A percentile compares a stretch with the other conserved stretches of the same genome.
Evolutionary conservation across 2,888 invertebrate species (phyloP).

Genomic region (Cartodere bifasciata): DNA sequence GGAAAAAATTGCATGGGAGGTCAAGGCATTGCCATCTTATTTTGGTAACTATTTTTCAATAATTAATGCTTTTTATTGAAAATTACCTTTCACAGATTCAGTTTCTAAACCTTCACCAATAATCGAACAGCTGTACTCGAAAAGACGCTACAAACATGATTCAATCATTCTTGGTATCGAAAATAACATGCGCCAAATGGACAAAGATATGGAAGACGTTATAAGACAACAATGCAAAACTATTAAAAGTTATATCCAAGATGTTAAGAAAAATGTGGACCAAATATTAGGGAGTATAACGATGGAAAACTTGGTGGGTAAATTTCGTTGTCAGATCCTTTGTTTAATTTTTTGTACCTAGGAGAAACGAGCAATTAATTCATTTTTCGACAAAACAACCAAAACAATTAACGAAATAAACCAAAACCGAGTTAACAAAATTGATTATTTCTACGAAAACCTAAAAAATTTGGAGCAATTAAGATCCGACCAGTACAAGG

Average conservation of each 20-base stretch:
- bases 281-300: slow-evolving; percentile 3
- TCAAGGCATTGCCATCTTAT: too few species aligned
- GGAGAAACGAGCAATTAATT: not conserved
- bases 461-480: slow-evolving; percentile 20
- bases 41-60: too few species aligned
- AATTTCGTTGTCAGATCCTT: slow-evolving; percentile 3
- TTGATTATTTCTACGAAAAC: slow-evolving; percentile 18
- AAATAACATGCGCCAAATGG: slow-evolving; percentile 15
- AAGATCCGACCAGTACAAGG: slow-evolving; percentile 21
- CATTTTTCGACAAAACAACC: slow-evolving; percentile 11
- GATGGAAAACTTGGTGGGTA: not conserved
- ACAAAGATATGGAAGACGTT: slow-evolving; percentile 18
- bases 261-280: slow-evolving; percentile 12
- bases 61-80: too few species aligned
- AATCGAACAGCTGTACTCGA: slow-evolving; percentile 12
- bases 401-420: slow-evolving; percentile 12
- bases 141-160: slow-evolving; percentile 17
- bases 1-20: slow-evolving; percentile 7
- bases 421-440: slow-evolving; percentile 11
- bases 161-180: slow-evolving; percentile 15
- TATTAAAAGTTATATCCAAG: slow-evolving; percentile 12
- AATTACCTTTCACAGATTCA: not conserved
- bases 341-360: slow-evolving; percentile 8
- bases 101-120: slow-evolving; percentile 7
- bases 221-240: slow-evolving; percentile 16